A percentile compares a stretch with the other conserved stretches of the same genome.
phyloP scores from a whole-genome alignment of 2,113 vertebrate species.

The Podarcis muralis region DNA sequence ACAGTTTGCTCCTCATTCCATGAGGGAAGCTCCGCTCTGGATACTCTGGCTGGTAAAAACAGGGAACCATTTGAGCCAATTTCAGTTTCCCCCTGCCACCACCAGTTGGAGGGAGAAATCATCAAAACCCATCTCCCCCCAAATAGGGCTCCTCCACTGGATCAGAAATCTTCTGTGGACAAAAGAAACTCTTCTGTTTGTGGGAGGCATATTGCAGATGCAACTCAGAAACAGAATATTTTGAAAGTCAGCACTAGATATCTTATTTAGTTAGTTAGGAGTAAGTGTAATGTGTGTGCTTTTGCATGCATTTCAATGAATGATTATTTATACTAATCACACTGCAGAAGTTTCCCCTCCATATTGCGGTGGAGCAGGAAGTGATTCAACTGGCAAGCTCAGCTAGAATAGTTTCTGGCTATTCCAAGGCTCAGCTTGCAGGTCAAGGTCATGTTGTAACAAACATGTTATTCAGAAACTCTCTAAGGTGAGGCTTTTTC shows the following conservation, averaged over 20 bases:
- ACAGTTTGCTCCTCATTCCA: not conserved
- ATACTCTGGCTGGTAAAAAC: not conserved
- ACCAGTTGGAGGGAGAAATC: too few species aligned
- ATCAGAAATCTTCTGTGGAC: too few species aligned
- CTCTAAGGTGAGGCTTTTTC: conserved; percentile 1
- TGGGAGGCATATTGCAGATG: too few species aligned
- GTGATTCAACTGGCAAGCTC: not conserved
- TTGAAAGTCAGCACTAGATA: not conserved
- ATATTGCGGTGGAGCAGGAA: not conserved
- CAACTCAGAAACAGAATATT: not conserved
- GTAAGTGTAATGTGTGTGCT: not conserved
- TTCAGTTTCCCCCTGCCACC: too few species aligned
- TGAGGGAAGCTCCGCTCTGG: not conserved
- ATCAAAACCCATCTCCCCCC: too few species aligned
- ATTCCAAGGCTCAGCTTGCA: not conserved
- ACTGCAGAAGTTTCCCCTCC: too few species aligned
- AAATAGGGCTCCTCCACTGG: too few species aligned
- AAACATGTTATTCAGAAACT: not conserved
- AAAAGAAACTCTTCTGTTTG: too few species aligned
- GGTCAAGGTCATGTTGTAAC: not conserved
- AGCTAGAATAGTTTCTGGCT: not conserved
- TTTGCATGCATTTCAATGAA: not conserved
- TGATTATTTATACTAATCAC: not conserved
- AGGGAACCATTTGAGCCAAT: not conserved
- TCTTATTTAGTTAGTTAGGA: not conserved